phyloP scores from a whole-genome alignment of 2,113 vertebrate genomes.

The Salvelinus alpinus region DNA sequence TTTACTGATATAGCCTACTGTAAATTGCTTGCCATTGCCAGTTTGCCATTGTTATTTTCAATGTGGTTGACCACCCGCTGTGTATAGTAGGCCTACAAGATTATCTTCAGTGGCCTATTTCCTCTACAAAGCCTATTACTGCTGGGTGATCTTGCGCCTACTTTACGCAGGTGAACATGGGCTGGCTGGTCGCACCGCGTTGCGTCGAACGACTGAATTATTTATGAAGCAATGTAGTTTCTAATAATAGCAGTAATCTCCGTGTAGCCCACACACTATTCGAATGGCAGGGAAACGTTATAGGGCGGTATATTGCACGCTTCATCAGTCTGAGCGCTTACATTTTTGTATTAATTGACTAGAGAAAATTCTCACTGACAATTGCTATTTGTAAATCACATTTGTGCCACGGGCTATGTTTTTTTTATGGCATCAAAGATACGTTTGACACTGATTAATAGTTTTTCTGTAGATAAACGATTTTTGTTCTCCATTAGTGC shows the following conservation, averaged over 20 bases:
- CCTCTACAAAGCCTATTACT: background rate
- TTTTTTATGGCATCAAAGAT: too few relatives aligned
- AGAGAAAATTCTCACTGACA: background rate
- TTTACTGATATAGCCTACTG: too few relatives aligned
- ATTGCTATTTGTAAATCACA: background rate
- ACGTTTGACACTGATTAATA: too few relatives aligned
- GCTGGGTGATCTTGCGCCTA: background rate
- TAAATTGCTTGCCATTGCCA: too few relatives aligned
- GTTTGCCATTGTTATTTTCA: too few relatives aligned
- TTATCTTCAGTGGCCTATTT: background rate
- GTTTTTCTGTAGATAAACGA: background rate
- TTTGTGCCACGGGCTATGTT: background rate
- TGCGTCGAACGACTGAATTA: conserved; percentile 15
- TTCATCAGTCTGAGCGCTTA: too few relatives aligned
- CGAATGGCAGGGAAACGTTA: background rate
- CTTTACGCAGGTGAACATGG: background rate
- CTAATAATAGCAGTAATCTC: conserved; percentile 19
- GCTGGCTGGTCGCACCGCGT: background rate
- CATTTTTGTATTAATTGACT: background rate
- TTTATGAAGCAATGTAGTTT: conserved; percentile 14
- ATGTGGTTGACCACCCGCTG: too few relatives aligned
- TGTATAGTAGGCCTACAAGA: background rate
- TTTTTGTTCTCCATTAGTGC: background rate
- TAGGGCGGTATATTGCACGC: too few relatives aligned
- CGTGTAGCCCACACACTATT: background rate